These are phyloP conservation scores for Loriculus beryllinus DNA, from an alignment of 2,797 vertebrate species.

Conservation along the genomic window DNA sequence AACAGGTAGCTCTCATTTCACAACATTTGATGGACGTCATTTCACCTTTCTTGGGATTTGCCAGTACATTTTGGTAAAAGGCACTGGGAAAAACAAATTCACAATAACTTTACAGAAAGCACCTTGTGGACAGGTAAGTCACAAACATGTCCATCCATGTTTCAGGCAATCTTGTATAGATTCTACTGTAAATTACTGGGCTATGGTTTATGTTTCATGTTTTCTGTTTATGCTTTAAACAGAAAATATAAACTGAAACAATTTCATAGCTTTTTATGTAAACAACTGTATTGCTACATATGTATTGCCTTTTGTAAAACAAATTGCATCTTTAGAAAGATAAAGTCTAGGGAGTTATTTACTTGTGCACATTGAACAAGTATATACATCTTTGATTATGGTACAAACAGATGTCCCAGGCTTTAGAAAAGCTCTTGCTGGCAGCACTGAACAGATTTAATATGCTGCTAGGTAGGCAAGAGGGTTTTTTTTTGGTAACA, in stretches of 20 bases:
- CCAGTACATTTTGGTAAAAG: conserved; percentile 94
- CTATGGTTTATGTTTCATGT: not conserved
- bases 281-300: not conserved
- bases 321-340: not conserved
- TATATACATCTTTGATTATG: conserved; percentile 30
- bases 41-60: conserved; percentile 93
- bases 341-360: conserved; percentile 11
- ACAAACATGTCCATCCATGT: not conserved
- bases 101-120: conserved; percentile 90
- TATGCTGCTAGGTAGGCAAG: conserved; percentile 6
- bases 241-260: not conserved
- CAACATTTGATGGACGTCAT: conserved; percentile 94
- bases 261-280: not conserved
- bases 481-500: not conserved
- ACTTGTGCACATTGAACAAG: not conserved
- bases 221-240: not conserved
- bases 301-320: not conserved
- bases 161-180: not conserved
- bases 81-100: conserved; percentile 88
- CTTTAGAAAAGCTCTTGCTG: conserved; percentile 46
- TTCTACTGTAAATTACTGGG: not conserved
- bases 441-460: conserved; percentile 15
- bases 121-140: conserved; percentile 88
- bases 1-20: conserved; percentile 90
- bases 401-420: conserved; percentile 6